Conservation (phyloP, 2,113 vertebrate genomes). For the Hiodon tergisus region DNA sequence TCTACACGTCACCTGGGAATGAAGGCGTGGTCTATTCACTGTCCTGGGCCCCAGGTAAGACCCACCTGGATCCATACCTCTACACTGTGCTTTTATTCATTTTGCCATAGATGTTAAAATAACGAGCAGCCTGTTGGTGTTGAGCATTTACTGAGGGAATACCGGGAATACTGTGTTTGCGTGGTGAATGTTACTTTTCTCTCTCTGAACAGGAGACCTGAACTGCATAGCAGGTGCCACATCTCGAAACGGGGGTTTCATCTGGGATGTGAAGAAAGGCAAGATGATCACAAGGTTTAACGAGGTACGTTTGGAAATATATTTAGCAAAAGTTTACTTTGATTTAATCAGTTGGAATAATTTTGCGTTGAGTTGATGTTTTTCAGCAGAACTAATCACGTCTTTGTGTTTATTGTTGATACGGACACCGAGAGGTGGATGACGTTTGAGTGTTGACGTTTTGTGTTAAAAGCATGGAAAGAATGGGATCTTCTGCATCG, state of each 20-base stretch:
- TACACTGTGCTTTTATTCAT: too few relatives aligned
- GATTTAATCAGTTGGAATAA: neutral
- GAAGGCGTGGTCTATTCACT: conserved; percentile 96
- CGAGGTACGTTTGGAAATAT: conserved; percentile 66
- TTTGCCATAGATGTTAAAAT: too few relatives aligned
- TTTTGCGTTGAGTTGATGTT: neutral
- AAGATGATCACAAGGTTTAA: conserved; percentile 90
- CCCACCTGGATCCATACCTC: too few relatives aligned
- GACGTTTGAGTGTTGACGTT: neutral
- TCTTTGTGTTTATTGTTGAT: neutral
- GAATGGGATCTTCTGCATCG: conserved; percentile 94
- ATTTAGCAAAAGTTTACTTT: neutral
- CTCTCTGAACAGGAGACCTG: conserved; percentile 72
- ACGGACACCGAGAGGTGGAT: neutral
- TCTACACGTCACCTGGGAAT: conserved; percentile 90
- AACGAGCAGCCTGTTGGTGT: neutral
- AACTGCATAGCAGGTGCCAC: conserved; percentile 94
- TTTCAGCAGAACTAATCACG: neutral
- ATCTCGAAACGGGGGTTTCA: conserved; percentile 88
- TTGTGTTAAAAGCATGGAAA: conserved; percentile 82
- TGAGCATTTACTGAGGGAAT: conserved; percentile 2
- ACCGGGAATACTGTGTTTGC: neutral
- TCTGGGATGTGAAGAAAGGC: conserved; percentile 89
- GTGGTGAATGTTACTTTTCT: conserved; percentile 4
- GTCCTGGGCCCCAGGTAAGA: conserved; percentile 93